A percentile compares a stretch with the other conserved stretches of the same genome.
phyloP scores from a whole-genome alignment of 2,888 invertebrate species.

The Cenopis cana region DNA sequence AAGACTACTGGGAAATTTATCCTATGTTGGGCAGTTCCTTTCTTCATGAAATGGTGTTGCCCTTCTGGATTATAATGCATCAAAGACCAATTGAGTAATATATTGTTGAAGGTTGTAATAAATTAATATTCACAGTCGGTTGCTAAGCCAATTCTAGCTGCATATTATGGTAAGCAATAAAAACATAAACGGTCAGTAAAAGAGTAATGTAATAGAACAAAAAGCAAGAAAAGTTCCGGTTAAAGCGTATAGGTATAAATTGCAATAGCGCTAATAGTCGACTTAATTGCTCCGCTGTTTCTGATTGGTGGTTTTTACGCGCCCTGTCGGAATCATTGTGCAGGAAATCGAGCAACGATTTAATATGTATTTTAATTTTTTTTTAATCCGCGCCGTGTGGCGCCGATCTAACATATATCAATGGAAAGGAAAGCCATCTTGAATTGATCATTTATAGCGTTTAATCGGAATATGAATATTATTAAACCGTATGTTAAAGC shows the following conservation, averaged over 20 bases:
- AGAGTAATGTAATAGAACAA: neutral
- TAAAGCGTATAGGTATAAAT: slow-evolving; percentile 8
- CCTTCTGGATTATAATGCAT: too few relatives aligned
- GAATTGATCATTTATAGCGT: neutral
- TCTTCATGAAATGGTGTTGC: too few relatives aligned
- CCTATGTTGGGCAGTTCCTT: neutral
- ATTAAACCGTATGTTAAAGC: neutral
- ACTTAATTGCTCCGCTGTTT: slow-evolving; percentile 15
- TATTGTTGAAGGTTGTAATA: too few relatives aligned
- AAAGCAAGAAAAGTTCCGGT: slow-evolving; percentile 8
- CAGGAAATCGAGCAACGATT: neutral
- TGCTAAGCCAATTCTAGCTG: too few relatives aligned
- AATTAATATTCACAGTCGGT: too few relatives aligned
- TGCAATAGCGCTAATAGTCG: neutral
- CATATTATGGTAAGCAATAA: too few relatives aligned
- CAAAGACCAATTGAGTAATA: too few relatives aligned
- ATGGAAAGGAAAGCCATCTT: neutral
- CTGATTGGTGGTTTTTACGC: slow-evolving; percentile 14
- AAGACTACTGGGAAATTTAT: too few relatives aligned
- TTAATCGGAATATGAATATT: neutral
- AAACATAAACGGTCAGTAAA: neutral
- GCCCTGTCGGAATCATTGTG: neutral
- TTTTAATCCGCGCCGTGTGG: neutral
- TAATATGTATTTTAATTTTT: slow-evolving; percentile 4
- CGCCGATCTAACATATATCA: neutral